A percentile compares a stretch with the other conserved stretches of the same genome.
Conservation (phyloP, 2,888 invertebrate species). For the Idaea aversata region DNA sequence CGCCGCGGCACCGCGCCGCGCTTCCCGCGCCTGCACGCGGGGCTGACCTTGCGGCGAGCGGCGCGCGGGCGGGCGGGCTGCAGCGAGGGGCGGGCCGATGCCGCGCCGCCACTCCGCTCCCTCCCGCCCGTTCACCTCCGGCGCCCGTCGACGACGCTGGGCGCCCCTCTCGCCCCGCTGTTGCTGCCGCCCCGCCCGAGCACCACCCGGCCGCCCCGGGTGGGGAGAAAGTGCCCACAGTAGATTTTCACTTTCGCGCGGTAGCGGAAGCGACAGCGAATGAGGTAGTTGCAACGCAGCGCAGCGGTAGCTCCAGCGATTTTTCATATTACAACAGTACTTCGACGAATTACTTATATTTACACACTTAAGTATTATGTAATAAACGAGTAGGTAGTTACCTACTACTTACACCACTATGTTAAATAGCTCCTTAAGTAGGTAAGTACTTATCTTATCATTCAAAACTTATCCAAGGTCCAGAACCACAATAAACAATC, state of each 20-base stretch:
- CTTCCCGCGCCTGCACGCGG: conserved; percentile 59
- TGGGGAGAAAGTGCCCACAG: conserved; percentile 76
- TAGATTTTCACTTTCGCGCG: conserved; percentile 77
- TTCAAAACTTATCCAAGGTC: neutral
- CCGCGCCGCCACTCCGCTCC: conserved; percentile 26
- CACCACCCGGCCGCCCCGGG: conserved; percentile 33
- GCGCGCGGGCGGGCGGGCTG: conserved; percentile 42
- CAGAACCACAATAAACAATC: conserved; percentile 9
- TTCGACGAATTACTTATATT: no score
- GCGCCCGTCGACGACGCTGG: no score
- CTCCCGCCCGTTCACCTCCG: conserved; percentile 29
- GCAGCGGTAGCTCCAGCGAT: conserved; percentile 20
- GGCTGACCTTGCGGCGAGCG: conserved; percentile 64
- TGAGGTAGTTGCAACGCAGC: conserved; percentile 15
- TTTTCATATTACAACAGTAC: no score
- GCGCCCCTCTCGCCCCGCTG: neutral
- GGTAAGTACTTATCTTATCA: no score
- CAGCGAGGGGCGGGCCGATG: conserved; percentile 60
- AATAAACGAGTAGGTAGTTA: no score
- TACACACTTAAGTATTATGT: no score
- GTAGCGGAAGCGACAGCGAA: conserved; percentile 52
- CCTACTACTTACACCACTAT: no score
- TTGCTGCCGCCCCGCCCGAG: conserved; percentile 23
- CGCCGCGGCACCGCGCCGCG: conserved; percentile 58
- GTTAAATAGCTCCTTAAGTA: no score